A percentile compares a stretch with the other conserved stretches of the same genome.
Conservation (phyloP, 2,888 invertebrate genomes). For the Drosophila falleni region DNA sequence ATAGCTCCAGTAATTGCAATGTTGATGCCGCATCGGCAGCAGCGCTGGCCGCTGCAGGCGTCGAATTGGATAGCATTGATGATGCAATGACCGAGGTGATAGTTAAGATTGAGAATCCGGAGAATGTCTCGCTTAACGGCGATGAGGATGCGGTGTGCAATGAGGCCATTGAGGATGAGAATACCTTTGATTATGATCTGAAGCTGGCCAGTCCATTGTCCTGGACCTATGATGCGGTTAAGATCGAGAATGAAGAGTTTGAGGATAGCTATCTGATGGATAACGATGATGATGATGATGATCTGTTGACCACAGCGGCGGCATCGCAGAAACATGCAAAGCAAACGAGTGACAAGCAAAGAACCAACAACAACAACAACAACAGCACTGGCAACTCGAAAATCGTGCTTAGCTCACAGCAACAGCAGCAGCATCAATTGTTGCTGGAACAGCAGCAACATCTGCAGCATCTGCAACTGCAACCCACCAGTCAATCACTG, state of each 20-base stretch:
- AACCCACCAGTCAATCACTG: slow-evolving; percentile 79
- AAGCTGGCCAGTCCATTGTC: slow-evolving; percentile 85
- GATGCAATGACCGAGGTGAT: slow-evolving; percentile 84
- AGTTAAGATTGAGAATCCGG: slow-evolving; percentile 83
- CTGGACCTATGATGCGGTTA: slow-evolving; percentile 85
- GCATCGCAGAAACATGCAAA: slow-evolving; percentile 79
- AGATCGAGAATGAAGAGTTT: slow-evolving; percentile 84
- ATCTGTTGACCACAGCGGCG: slow-evolving; percentile 78
- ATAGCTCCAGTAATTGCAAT: slow-evolving; percentile 68
- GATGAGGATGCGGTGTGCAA: slow-evolving; percentile 79
- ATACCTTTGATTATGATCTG: slow-evolving; percentile 83
- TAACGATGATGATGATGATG: slow-evolving; percentile 83
- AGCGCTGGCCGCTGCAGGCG: slow-evolving; percentile 80
- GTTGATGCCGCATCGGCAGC: slow-evolving; percentile 79
- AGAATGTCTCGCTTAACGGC: slow-evolving; percentile 72
- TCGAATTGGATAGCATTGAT: slow-evolving; percentile 81
- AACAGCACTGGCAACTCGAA: slow-evolving; percentile 35
- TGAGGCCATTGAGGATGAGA: slow-evolving; percentile 77
- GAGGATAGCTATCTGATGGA: slow-evolving; percentile 83
- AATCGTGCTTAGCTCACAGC: slow-evolving; percentile 47
- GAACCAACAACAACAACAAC: slow-evolving; percentile 55
- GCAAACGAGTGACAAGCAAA: slow-evolving; percentile 69
- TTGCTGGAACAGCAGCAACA: slow-evolving; percentile 81
- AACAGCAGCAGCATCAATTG: slow-evolving; percentile 73
- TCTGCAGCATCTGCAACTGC: slow-evolving; percentile 78